These are phyloP conservation scores for Gambusia yucatana DNA, from an alignment of 2,797 vertebrate genomes.

Conservation along the genomic window DNA sequence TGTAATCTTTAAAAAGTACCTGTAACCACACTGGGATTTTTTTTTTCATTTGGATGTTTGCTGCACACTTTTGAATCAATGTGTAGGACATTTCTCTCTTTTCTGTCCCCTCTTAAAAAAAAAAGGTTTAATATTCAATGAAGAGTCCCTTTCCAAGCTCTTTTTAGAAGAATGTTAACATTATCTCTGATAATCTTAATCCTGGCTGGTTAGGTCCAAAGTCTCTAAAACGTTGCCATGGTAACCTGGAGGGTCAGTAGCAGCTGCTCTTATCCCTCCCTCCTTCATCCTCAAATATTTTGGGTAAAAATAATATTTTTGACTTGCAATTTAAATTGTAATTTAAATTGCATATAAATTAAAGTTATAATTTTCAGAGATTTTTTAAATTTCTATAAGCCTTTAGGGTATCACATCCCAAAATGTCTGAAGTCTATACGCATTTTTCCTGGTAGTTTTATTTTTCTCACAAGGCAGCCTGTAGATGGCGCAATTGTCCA, in stretches of 20 bases:
- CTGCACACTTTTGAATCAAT: neutral
- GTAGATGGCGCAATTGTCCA: neutral
- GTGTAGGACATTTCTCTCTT: neutral
- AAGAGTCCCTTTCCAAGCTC: neutral
- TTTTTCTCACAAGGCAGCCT: neutral
- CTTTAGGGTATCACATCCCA: neutral
- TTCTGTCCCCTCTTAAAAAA: neutral
- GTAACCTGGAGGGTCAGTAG: neutral
- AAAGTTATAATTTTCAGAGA: no score
- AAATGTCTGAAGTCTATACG: neutral
- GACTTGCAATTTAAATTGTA: no score
- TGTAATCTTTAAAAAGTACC: neutral
- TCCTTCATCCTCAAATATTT: neutral
- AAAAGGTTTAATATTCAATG: neutral
- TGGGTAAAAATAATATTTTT: neutral
- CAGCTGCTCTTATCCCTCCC: conserved; percentile 2
- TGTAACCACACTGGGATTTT: neutral
- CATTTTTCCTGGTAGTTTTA: neutral
- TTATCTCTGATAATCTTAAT: neutral
- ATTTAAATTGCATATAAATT: no score
- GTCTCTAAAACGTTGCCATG: neutral
- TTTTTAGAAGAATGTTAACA: neutral
- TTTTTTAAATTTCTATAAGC: no score
- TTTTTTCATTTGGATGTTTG: neutral
- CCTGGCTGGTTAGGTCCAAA: neutral